Conservation (phyloP, 2,888 invertebrate genomes). For the Diabrotica balteata region DNA sequence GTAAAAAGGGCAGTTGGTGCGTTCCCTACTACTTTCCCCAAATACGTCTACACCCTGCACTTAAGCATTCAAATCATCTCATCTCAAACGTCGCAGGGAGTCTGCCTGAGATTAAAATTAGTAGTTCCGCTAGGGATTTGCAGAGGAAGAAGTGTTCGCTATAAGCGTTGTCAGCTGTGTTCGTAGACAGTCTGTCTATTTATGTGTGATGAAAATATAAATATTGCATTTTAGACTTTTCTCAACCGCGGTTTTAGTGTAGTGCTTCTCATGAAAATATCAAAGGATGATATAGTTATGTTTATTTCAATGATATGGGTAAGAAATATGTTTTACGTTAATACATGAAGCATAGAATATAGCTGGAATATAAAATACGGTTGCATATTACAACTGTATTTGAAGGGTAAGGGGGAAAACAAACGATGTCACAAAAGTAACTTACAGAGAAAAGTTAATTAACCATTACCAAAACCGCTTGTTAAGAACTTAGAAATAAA, state of each 20-base stretch:
- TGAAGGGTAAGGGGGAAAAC: no score
- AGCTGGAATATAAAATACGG: no score
- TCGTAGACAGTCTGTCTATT: conserved; percentile 6
- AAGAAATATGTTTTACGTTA: background rate
- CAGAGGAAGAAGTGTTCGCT: background rate
- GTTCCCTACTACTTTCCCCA: conserved; percentile 11
- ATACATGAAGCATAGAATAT: no score
- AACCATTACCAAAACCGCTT: no score
- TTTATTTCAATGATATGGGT: conserved; percentile 13
- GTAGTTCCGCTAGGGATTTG: conserved; percentile 14
- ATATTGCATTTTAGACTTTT: conserved; percentile 3
- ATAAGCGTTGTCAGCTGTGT: conserved; percentile 1
- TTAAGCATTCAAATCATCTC: conserved; percentile 3
- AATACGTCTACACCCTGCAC: conserved; percentile 8
- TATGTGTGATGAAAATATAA: background rate
- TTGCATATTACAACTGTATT: no score
- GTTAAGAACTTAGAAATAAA: no score
- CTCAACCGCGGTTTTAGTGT: background rate
- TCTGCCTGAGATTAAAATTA: background rate
- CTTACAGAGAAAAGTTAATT: no score
- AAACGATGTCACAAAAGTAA: no score
- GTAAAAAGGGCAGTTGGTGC: conserved; percentile 24
- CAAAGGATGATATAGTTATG: conserved; percentile 10
- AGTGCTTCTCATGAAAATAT: conserved; percentile 4
- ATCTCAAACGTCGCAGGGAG: conserved; percentile 4